A percentile compares a stretch with the other conserved stretches of the same genome.
Conservation (phyloP, 2,888 invertebrate species). For the Lymantria monacha region DNA sequence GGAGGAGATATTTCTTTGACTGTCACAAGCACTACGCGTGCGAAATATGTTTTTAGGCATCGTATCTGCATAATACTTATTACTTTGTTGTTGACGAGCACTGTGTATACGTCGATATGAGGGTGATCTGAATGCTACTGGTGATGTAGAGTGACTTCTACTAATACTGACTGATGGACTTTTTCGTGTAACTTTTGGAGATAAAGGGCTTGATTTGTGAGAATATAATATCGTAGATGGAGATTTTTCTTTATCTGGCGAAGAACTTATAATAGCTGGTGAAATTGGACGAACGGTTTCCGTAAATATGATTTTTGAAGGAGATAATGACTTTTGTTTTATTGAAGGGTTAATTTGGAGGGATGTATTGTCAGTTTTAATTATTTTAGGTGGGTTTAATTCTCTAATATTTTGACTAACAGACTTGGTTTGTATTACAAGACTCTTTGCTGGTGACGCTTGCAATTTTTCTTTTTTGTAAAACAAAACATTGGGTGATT, state of each 20-base stretch:
- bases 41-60: conserved; percentile 71
- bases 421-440: no score
- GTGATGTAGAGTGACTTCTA: conserved; percentile 78
- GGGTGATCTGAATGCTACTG: conserved; percentile 84
- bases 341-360: conserved; percentile 26
- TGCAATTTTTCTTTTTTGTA: conserved; percentile 50
- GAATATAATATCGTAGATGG: conserved; percentile 62
- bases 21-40: conserved; percentile 86
- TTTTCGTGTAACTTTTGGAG: conserved; percentile 59
- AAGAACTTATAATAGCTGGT: conserved; percentile 46
- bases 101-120: conserved; percentile 85
- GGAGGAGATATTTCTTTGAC: conserved; percentile 60
- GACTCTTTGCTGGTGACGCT: conserved; percentile 7
- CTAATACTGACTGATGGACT: conserved; percentile 35
- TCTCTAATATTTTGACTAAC: conserved; percentile 27
- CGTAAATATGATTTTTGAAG: conserved; percentile 59
- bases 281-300: conserved; percentile 67
- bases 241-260: conserved; percentile 32
- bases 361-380: conserved; percentile 31
- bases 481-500: conserved; percentile 67
- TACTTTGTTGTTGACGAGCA: conserved; percentile 66
- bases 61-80: conserved; percentile 52
- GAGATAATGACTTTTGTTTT: conserved; percentile 42
- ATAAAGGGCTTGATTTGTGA: conserved; percentile 68
- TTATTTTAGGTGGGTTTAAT: conserved; percentile 62